Evolutionary conservation across 2,113 vertebrate genomes (phyloP).

Genomic region (Chamaea fasciata): DNA sequence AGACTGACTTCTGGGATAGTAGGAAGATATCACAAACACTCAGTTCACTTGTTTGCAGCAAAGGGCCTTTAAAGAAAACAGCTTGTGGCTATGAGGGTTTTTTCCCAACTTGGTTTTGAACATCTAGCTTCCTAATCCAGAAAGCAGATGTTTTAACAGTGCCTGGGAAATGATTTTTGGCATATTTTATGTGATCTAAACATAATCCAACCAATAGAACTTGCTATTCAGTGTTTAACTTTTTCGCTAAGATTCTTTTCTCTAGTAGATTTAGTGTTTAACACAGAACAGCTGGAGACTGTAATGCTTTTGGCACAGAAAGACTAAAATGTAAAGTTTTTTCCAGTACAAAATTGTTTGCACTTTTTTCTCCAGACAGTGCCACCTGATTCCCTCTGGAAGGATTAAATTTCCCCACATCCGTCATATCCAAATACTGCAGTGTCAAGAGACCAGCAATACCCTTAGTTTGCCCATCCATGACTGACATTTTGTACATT

Average conservation of each 20-base stretch:
- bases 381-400: conserved; percentile 74
- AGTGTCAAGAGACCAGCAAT: conserved; percentile 75
- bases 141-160: conserved; percentile 59
- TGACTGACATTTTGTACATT: conserved; percentile 86
- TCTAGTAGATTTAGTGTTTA: conserved; percentile 44
- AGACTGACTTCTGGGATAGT: conserved; percentile 7
- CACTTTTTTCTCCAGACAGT: conserved; percentile 68
- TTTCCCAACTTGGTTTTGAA: conserved; percentile 19
- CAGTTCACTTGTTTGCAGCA: conserved; percentile 41
- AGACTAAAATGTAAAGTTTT: conserved; percentile 11
- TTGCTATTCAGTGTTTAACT: neutral
- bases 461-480: conserved; percentile 78
- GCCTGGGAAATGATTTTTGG: conserved; percentile 45
- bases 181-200: conserved; percentile 21
- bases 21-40: conserved; percentile 20
- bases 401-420: conserved; percentile 87
- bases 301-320: conserved; percentile 54
- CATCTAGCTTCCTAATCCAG: conserved; percentile 39
- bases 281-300: conserved; percentile 62
- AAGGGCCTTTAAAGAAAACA: conserved; percentile 44
- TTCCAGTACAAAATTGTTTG: conserved; percentile 68
- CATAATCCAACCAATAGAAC: conserved; percentile 3
- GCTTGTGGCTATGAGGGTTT: neutral
- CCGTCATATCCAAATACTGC: conserved; percentile 83
- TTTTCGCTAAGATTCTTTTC: conserved; percentile 30